Evolutionary conservation across 2,113 vertebrate genomes (phyloP), one percentile per base, ranked within the genome.

Genomic region (Mohoua ochrocephala): DNA sequence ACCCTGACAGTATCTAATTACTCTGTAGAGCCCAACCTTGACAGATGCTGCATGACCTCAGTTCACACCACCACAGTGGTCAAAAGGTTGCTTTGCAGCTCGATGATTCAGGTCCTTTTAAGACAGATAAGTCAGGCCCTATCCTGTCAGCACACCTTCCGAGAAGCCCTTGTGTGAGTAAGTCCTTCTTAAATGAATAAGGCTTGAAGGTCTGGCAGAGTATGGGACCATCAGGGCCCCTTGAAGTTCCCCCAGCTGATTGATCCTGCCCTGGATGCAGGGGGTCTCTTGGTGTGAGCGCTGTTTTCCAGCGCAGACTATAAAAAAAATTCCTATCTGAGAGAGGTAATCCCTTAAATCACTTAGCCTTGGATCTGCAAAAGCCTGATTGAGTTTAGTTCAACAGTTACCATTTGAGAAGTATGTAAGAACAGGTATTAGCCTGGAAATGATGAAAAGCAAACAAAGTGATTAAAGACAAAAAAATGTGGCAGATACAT

Each of bases 261-360:
- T 52, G 2, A 73, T 26, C 44, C 24, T 26, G 9, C 41, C 30
- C 44, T 23, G 35, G 16, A 64, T 13, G 37, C 1, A 9, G 59
- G 39, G 70, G 15, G 31, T 77, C 42, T 86, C 54, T 81, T 70
- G 35, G 2, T 70, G 39, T 27, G 22, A 44, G 50, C 37, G 39
- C 16, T 27, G 12, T 50, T 63, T 67, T 88, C 49, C 30, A 33
- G 24, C 33, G 63, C n/a, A 57, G 44, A 52, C 10, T 41, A 37
- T 69, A 8, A 80, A 86, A 86, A 61, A 50, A 54, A 16, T 24
- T 64, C 41, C 59, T 69, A 11, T 45, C 35, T 18, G 41, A 85
- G 67, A 44, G n/a, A 77, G 26, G 9, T 86, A 90, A 93, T 84
- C 74, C 44, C 26, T 87, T 52, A 65, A 87, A 70, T 67, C 69